Base-by-base conservation (phyloP, 2,113 vertebrate genomes). In the Verasper variegatus region DNA sequence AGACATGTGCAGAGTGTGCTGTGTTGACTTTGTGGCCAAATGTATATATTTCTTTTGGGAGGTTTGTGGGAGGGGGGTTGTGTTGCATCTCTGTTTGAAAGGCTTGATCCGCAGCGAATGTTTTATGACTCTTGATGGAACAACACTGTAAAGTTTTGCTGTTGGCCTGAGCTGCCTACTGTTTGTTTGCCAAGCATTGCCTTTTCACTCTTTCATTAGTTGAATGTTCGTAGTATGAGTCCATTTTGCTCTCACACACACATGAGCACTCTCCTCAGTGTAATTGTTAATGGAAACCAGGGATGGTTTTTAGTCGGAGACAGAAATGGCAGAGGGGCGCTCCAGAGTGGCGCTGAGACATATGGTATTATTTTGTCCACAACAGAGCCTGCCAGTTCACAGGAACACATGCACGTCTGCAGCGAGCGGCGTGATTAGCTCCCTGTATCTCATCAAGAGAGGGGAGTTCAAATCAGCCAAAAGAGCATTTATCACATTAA, bases 281-380 rank as follows among this genome's bases (percentile, higher is more conserved):
- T 83, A 78, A 84, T 79, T 70, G 76, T 77, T 93, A 84, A 92
- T 93, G 87, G 87, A 91, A 94, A 92, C 69, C 89, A 89, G 71
- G 76, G 83, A 81, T 90, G 85, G 78, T 75, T 84, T 91, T 92
- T 85, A 82, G 74, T 76, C 76, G 76, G 79, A 87, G 81, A 78
- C 74, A 61, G 65, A 61, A 71, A 82, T 27, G 71, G 82, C 57
- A 67, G 65, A 76, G 67, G 71, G 84, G 40, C 40, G 40, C 40
- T 42, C 40, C 40, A 42, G 40, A 42, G 76, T 84, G 81, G 81
- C 42, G 78, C 70, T 63, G 47, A 78, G 67, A 92, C 90, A 92
- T 90, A 82, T 94, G 91, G 81, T 86, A 81, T 84, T 93, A 81
- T 93, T 93, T 94, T 89, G 81, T 80, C 13, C 79, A 72, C 65